Percentiles rank a stretch among this genome's conserved stretches.
These are phyloP conservation scores for Digitonthophagus gazella DNA, from an alignment of 2,888 invertebrate genomes.

Conservation along the genomic window DNA sequence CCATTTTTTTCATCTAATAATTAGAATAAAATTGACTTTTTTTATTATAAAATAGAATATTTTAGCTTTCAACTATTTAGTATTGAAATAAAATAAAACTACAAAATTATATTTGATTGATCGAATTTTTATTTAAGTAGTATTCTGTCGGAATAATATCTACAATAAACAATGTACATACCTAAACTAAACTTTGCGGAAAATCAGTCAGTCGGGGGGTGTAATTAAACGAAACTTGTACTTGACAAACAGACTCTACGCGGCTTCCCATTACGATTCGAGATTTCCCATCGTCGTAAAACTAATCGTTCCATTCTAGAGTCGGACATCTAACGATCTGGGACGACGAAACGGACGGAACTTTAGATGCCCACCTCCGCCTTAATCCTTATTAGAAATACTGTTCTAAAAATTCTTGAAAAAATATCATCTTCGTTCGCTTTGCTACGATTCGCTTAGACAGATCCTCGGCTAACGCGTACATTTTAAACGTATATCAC, in stretches of 20 bases:
- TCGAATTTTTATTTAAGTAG: background rate
- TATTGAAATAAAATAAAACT: background rate
- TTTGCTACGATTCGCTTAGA: too few relatives aligned
- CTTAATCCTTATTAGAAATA: background rate
- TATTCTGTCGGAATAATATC: background rate
- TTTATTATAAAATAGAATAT: too few relatives aligned
- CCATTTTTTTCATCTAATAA: too few relatives aligned
- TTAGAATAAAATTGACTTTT: too few relatives aligned
- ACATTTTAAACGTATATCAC: background rate
- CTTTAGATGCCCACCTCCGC: background rate
- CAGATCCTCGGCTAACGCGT: too few relatives aligned
- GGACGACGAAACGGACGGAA: background rate
- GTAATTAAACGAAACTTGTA: slow-evolving; percentile 15
- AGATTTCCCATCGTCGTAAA: background rate
- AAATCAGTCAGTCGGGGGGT: background rate
- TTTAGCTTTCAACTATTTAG: too few relatives aligned
- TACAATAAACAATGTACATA: slow-evolving; percentile 36
- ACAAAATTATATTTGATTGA: background rate
- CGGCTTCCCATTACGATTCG: slow-evolving; percentile 24
- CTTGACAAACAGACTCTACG: slow-evolving; percentile 3
- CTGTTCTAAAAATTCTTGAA: background rate
- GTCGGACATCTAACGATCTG: background rate
- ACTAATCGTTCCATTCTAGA: background rate
- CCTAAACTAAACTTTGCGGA: slow-evolving; percentile 11
- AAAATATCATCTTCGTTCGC: background rate